Evolutionary conservation across 1,140 invertebrate genomes (phyloP), one percentile per base, ranked within the genome.

Genomic region (Prorops nasuta): DNA sequence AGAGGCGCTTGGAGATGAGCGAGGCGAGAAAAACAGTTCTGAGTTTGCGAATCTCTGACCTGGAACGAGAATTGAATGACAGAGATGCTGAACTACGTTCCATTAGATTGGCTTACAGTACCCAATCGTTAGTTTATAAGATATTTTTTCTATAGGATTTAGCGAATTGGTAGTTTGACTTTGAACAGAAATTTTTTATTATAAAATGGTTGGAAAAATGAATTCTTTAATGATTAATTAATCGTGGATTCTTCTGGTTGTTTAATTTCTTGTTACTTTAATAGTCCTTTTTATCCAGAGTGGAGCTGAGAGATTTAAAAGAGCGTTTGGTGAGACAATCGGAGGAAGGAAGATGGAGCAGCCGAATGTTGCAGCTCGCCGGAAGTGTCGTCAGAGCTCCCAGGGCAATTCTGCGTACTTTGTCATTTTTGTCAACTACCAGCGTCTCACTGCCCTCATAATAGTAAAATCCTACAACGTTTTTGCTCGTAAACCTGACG

Each of bases 291-390:
- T 10, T 4, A 28, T 28, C 14, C 35, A 77, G 74, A 36, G 31
- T 37, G 22, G 67, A 77, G 55, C 20, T 74, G 12, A 64, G 48
- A 2, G 66, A 72, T 12, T 44, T 74, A 9, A 62, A 44, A 34
- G 69, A 72, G 32, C 62, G 52, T 36, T 3, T 70, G 10, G 18
- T 62, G 34, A 56, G 56, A 3, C 64, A 71, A 34, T 65, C 66
- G 2, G 56, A 69, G 22, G 64, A 69, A 39, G 44, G 39, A 37
- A 54, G 66, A 12, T 77, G 74, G 74, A 66, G 70, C 28, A 68
- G 51, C 21, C 58, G 61, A 50, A 57, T 77, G 54, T 49, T 76
- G 21, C 71, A 75, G 60, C 57, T 77, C 24, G 72, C 72, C 18
- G 72, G 66, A 31, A 73, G 52, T 31, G 57, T 77, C 8, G 67